Evolutionary conservation across 2,797 vertebrate species (phyloP).

Genomic region (Poecilia velifera): DNA sequence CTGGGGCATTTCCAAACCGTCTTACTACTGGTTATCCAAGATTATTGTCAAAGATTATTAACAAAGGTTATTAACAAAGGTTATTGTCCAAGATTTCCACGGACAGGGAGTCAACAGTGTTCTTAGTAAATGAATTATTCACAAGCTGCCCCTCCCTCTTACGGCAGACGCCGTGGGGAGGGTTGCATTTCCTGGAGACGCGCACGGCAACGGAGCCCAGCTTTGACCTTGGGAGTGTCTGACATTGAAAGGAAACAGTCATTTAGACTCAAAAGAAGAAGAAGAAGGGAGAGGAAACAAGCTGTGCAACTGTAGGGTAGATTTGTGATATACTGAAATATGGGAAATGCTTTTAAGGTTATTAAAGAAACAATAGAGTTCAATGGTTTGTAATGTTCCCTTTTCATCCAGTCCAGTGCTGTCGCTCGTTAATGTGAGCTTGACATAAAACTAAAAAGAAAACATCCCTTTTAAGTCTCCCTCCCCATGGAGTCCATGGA

Average conservation of each 20-base stretch:
- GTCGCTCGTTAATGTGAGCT: not conserved
- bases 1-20: not conserved
- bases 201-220: constrained; percentile 48
- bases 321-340: not conserved
- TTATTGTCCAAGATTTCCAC: constrained; percentile 9
- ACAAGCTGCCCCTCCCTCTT: constrained; percentile 42
- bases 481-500: not conserved
- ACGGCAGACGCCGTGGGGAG: constrained; percentile 48
- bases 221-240: constrained; percentile 63
- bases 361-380: not conserved
- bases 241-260: constrained; percentile 54
- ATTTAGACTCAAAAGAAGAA: not conserved
- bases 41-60: constrained; percentile 5
- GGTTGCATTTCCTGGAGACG: constrained; percentile 63
- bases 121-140: constrained; percentile 49
- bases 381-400: not conserved
- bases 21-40: not conserved
- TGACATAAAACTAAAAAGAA: not conserved
- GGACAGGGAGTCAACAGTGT: constrained; percentile 11
- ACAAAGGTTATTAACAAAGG: not conserved
- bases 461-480: not conserved
- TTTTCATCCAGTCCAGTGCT: not conserved
- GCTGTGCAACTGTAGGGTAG: not conserved
- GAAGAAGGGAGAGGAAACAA: not conserved
- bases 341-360: not conserved